phyloP scores from a whole-genome alignment of 2,888 invertebrate genomes.

The Callyntrura guangdongensis region DNA sequence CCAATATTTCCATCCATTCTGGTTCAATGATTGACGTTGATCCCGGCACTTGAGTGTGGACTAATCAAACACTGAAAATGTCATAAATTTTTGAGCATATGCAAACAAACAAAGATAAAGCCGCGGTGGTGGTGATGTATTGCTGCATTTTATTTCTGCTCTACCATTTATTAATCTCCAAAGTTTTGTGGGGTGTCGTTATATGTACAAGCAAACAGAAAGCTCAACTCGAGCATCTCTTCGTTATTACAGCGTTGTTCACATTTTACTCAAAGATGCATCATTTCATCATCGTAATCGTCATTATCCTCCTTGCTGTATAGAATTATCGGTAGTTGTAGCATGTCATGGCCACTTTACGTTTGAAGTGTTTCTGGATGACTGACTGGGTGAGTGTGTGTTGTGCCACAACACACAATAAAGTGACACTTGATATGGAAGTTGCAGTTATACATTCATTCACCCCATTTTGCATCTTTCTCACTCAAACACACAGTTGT shows the following conservation, averaged over 20 bases:
- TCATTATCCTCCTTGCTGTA: not conserved
- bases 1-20: constrained; percentile 25
- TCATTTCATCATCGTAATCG: constrained; percentile 27
- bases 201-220: not conserved
- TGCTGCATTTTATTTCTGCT: not conserved
- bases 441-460: constrained; percentile 61
- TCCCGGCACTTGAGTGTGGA: constrained; percentile 34
- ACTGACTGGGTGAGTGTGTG: constrained; percentile 74
- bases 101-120: constrained; percentile 30
- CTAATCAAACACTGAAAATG: constrained; percentile 61
- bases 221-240: not conserved
- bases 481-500: not conserved
- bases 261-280: constrained; percentile 35
- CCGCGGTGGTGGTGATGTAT: too few relatives aligned
- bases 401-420: constrained; percentile 71
- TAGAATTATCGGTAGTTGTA: constrained; percentile 7
- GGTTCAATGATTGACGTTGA: constrained; percentile 59
- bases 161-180: constrained; percentile 3
- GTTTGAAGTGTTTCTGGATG: constrained; percentile 72
- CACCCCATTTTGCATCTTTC: constrained; percentile 46
- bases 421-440: constrained; percentile 76
- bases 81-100: constrained; percentile 57
- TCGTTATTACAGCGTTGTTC: constrained; percentile 33
- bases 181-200: not conserved
- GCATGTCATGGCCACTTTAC: constrained; percentile 71